Evolutionary conservation across 2,797 vertebrate genomes (phyloP).

Genomic region (Myotis pilosus): DNA sequence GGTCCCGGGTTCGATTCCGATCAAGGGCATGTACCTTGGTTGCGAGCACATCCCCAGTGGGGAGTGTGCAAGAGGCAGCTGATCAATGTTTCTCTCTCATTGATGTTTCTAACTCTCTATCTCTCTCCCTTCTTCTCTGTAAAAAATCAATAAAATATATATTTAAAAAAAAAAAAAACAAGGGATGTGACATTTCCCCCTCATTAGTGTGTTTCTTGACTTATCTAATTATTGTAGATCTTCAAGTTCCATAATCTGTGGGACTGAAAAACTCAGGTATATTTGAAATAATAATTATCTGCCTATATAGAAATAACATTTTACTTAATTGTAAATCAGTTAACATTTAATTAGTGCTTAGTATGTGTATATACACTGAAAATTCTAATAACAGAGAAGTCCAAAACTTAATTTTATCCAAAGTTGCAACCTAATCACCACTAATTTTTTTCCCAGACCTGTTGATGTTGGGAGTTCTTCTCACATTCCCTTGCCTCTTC

Average conservation of each 20-base stretch:
- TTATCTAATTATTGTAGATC: not conserved
- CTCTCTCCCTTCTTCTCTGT: too few species aligned
- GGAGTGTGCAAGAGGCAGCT: too few species aligned
- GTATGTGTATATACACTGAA: not conserved
- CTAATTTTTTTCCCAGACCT: not conserved
- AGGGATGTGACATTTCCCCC: not conserved
- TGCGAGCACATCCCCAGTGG: too few species aligned
- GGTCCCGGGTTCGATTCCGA: too few species aligned
- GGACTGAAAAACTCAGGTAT: not conserved
- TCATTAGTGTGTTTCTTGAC: not conserved
- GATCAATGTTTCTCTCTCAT: too few species aligned
- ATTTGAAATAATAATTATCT: slow-evolving; percentile 35
- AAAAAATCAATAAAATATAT: too few species aligned
- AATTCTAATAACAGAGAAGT: not conserved
- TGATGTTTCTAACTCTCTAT: too few species aligned
- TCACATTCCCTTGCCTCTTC: not conserved
- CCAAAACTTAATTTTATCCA: not conserved
- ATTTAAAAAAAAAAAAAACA: not conserved
- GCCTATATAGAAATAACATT: not conserved
- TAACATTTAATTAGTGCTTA: not conserved
- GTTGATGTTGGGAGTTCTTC: not conserved
- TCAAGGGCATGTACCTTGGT: too few species aligned
- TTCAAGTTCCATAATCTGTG: not conserved
- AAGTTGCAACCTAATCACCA: not conserved
- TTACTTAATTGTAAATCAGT: not conserved